Conservation (phyloP, 1,140 invertebrate genomes). For the Orius laevigatus region DNA sequence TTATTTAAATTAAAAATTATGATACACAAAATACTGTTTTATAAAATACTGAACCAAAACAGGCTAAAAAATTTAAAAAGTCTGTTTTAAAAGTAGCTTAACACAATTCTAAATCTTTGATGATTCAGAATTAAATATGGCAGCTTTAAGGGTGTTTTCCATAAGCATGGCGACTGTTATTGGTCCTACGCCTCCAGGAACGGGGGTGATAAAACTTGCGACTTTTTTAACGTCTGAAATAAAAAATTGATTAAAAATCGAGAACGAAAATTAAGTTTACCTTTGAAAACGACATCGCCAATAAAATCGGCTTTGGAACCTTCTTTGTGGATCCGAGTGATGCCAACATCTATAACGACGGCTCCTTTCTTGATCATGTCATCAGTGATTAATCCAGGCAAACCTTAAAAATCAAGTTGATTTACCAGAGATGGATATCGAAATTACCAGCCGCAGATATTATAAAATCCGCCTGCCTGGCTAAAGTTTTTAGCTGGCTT, state of each 20-base stretch:
- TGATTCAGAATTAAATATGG: slow-evolving; percentile 24
- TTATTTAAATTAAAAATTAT: too few relatives aligned
- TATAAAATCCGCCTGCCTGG: slow-evolving; percentile 63
- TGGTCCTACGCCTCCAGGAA: slow-evolving; percentile 94
- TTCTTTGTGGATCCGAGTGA: slow-evolving; percentile 48
- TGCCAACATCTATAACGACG: slow-evolving; percentile 75
- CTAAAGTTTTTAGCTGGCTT: slow-evolving; percentile 48
- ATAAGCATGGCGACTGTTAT: slow-evolving; percentile 99
- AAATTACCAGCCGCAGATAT: slow-evolving; percentile 52
- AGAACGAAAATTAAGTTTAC: slow-evolving; percentile 26
- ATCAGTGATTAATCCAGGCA: slow-evolving; percentile 60
- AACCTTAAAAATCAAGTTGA: slow-evolving; percentile 32
- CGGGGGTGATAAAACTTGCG: slow-evolving; percentile 85
- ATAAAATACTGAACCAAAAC: too few relatives aligned
- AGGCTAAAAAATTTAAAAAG: too few relatives aligned
- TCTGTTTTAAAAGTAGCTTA: too few relatives aligned
- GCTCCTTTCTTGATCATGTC: slow-evolving; percentile 82
- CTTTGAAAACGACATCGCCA: slow-evolving; percentile 76
- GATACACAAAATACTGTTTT: too few relatives aligned
- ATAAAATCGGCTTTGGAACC: slow-evolving; percentile 52
- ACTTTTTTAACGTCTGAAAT: slow-evolving; percentile 70
- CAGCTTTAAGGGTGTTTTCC: slow-evolving; percentile 82
- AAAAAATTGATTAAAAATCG: slow-evolving; percentile 17
- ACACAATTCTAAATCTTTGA: too few relatives aligned
- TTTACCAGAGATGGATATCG: neutral